A percentile compares a stretch with the other conserved stretches of the same genome.
These are phyloP conservation scores for Hypothenemus hampei DNA, from an alignment of 1,140 invertebrate species.

Conservation along the genomic window DNA sequence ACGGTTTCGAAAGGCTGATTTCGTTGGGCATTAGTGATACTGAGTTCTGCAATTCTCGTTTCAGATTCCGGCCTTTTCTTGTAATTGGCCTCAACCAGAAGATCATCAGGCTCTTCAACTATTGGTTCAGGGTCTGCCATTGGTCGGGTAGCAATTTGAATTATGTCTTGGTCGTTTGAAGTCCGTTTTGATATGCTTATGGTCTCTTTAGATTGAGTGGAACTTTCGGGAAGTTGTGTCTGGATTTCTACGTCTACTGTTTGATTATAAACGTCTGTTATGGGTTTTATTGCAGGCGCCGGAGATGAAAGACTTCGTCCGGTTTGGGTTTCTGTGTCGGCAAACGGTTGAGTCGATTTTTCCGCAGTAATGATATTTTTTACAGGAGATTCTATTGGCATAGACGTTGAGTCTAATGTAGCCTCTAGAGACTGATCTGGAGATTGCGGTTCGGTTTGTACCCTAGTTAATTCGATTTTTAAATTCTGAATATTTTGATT, in stretches of 20 bases:
- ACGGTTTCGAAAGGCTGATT: conserved; percentile 72
- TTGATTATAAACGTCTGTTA: conserved; percentile 48
- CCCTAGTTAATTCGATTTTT: conserved; percentile 42
- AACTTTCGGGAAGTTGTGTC: conserved; percentile 50
- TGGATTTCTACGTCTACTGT: conserved; percentile 57
- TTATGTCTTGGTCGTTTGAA: conserved; percentile 66
- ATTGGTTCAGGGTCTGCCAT: conserved; percentile 48
- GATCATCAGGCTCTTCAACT: conserved; percentile 51
- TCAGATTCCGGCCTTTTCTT: conserved; percentile 50
- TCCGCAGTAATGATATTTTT: conserved; percentile 30
- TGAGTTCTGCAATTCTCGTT: conserved; percentile 52
- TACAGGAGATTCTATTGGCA: conserved; percentile 51
- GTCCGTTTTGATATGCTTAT: conserved; percentile 65
- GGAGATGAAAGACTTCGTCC: conserved; percentile 51
- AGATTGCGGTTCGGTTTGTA: conserved; percentile 39
- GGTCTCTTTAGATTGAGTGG: conserved; percentile 53
- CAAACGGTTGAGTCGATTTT: conserved; percentile 31
- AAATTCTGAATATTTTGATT: conserved; percentile 53
- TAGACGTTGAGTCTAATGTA: conserved; percentile 57
- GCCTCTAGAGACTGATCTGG: conserved; percentile 49
- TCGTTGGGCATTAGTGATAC: conserved; percentile 60
- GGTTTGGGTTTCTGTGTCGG: conserved; percentile 53
- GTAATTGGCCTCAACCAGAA: conserved; percentile 71
- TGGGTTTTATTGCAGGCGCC: conserved; percentile 41
- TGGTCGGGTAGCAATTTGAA: conserved; percentile 68